Base-by-base conservation (phyloP, 2,113 vertebrate species). In the Apteryx mantelli region DNA sequence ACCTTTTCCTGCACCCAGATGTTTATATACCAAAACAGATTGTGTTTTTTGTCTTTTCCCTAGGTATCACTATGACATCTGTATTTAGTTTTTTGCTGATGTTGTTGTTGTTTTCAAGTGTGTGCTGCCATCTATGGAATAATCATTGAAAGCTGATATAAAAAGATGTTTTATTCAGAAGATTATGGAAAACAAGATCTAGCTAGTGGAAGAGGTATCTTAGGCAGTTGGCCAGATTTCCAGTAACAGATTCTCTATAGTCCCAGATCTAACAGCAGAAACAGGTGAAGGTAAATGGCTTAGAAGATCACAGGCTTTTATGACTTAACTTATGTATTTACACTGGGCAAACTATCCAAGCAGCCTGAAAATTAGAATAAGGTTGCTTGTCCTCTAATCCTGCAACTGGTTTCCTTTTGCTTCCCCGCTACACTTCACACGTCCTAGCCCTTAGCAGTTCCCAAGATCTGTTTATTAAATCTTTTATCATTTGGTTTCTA, bases 121-220 rank as follows among this genome's bases (percentile, higher is more conserved):
- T 87, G 26, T 97, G 91, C 93, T 96, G 95, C 96, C 95, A 90
- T 80, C 95, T 96, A 83, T 83, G 60, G 95, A 77, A 50, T 83
- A 91, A 70, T 65, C 38, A 6, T 24, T 89, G 91, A 44, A 95
- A 65, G 34, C 21, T 65, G 20, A 32, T 82, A 16, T 7, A 13
- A 76, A 89, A 61, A 44, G 5, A 3, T 20, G 5, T 52, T 92
- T 91, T 75, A 32, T 70, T 17, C n/a, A 46, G 66, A 83, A 77
- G 32, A 53, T 60, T 11, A 13, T 5, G 11, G 46, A 63, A 91
- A 89, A 40, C 8, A 74, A 71, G 36, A 55, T 89, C 28, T 74
- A 53, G 22, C 5, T 40, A 36, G 24, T 14, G 1, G 32, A 73
- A 75, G 25, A 88, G 44, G 38, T 85, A 6, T 79, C 11, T 9